These are phyloP conservation scores for Lasius platythorax DNA, from an alignment of 2,888 invertebrate genomes.

Conservation along the genomic window DNA sequence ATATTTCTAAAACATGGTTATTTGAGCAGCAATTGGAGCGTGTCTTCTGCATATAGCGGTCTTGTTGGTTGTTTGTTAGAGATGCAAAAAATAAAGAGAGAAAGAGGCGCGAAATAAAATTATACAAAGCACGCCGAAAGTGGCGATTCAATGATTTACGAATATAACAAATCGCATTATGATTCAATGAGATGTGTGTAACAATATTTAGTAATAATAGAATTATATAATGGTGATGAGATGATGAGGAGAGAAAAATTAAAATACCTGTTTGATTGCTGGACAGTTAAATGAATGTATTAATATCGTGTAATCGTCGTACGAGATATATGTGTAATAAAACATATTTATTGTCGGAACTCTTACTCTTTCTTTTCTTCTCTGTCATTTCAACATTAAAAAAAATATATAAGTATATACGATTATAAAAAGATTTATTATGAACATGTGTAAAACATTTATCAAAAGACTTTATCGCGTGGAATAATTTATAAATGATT, in stretches of 20 bases:
- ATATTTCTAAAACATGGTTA: slow-evolving; percentile 1
- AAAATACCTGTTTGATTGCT: slow-evolving; percentile 86
- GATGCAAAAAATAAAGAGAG: neutral
- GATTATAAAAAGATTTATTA: neutral
- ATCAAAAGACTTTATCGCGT: neutral
- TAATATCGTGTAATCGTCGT: slow-evolving; percentile 86
- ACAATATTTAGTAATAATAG: slow-evolving; percentile 66
- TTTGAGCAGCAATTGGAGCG: neutral
- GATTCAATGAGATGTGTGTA: slow-evolving; percentile 81
- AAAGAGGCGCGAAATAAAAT: slow-evolving; percentile 23
- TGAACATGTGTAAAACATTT: neutral
- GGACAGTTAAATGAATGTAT: slow-evolving; percentile 86
- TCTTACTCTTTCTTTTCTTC: slow-evolving; percentile 7
- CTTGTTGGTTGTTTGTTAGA: slow-evolving; percentile 60
- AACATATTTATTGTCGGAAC: slow-evolving; percentile 86
- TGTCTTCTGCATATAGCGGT: slow-evolving; percentile 30
- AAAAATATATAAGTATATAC: neutral
- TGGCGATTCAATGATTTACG: slow-evolving; percentile 65
- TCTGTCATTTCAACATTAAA: neutral
- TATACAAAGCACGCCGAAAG: slow-evolving; percentile 35
- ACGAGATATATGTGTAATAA: slow-evolving; percentile 86
- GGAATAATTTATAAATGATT: neutral
- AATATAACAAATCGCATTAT: slow-evolving; percentile 75
- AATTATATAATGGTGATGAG: slow-evolving; percentile 59
- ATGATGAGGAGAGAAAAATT: slow-evolving; percentile 68